Evolutionary conservation across 1,140 invertebrate genomes (phyloP), one percentile per base, ranked within the genome.

Genomic region (Hesperophylax magnus): DNA sequence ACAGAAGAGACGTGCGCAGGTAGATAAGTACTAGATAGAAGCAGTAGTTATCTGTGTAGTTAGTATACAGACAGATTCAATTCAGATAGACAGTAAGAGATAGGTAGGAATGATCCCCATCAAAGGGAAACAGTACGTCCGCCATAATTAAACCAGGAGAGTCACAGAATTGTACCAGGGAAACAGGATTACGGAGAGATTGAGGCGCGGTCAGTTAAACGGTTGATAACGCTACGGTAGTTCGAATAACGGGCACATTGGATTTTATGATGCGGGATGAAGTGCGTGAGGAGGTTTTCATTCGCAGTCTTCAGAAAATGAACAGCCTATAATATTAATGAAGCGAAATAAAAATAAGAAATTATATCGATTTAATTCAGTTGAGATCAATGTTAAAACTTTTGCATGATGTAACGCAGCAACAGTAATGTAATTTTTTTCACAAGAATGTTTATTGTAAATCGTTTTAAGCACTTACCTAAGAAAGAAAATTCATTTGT

Each of bases 111-210:
- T 54, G 60, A 79, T 79, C 65, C 71, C 71, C 77, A 79, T 79
- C 77, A 79, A 79, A 79, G 67, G 77, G 77, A 71, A 63, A 14
- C 34, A 11, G 27, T 27, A 20, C 52, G 18, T 20, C 75, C 8
- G 27, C 65, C 53, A 52, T 79, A 79, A 79, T 79, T 79, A 79
- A 79, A 72, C 77, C 61, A 72, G 39, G 39, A 47, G 53, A 17
- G 67, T 60, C 65, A 72, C 65, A 60, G 77, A 47, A 71, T 22
- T 15, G 72, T 65, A 79, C 11, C 77, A 72, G 77, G 65, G 24
- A 72, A 71, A 79, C 77, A 71, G 77, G 67, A 71, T 79, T 71
- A 72, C 17, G 77, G 34, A 72, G 77, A 79, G 77, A 72, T 78
- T 78, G 65, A 20, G 31, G 52, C 47, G 47, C 77, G 77, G 77